phyloP scores from a whole-genome alignment of 2,888 invertebrate species.

The Mythimna ferrago region DNA sequence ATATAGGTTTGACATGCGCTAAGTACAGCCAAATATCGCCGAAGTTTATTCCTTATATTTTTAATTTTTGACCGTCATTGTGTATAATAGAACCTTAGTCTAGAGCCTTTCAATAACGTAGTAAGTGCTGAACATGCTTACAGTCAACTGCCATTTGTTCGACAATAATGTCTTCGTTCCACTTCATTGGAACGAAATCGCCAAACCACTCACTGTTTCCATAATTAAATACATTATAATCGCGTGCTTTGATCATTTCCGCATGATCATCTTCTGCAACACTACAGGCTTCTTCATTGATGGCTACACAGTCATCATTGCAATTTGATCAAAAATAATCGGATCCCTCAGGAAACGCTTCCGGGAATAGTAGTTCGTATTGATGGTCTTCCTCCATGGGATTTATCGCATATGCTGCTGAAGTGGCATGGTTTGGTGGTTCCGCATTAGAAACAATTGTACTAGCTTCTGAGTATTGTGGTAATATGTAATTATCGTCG shows the following conservation, averaged over 20 bases:
- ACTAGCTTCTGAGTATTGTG: background rate
- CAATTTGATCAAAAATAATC: conserved; percentile 31
- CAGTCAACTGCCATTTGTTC: conserved; percentile 7
- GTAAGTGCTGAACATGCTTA: conserved; percentile 12
- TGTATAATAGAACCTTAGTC: background rate
- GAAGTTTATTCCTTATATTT: background rate
- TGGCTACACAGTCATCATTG: conserved; percentile 21
- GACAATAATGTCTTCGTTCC: conserved; percentile 2
- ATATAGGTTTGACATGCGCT: background rate
- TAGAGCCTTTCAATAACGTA: background rate
- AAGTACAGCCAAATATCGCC: background rate
- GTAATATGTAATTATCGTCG: too few species aligned
- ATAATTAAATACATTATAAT: background rate
- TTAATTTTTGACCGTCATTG: background rate
- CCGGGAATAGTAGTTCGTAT: background rate
- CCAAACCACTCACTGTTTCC: conserved; percentile 8
- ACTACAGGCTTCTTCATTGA: conserved; percentile 11
- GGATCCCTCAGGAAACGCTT: background rate
- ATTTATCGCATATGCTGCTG: background rate
- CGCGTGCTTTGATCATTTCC: background rate
- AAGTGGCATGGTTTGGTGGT: background rate
- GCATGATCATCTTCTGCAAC: background rate
- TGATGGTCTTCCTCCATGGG: background rate
- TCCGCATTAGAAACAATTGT: background rate
- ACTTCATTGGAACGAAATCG: background rate